Conservation (phyloP, 2,888 invertebrate genomes). For the Aquatica leii region DNA sequence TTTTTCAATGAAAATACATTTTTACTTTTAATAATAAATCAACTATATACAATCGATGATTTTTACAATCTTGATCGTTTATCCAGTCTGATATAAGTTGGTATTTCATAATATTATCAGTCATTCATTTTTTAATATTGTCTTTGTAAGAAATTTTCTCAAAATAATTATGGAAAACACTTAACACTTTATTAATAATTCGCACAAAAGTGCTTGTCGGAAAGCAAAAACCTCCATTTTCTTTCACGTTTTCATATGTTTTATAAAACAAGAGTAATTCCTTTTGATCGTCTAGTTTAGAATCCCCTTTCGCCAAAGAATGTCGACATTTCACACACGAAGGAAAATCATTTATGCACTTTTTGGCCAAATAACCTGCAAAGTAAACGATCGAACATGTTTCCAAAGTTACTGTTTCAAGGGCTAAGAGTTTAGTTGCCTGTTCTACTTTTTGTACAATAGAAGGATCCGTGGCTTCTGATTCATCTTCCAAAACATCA, state of each 20-base stretch:
- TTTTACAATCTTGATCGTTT: not conserved
- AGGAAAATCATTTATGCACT: too few species aligned
- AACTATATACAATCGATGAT: too few species aligned
- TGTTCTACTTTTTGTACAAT: not conserved
- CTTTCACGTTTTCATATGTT: not conserved
- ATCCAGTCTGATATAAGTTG: too few species aligned
- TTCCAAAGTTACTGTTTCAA: conserved; percentile 5
- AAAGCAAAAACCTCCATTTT: not conserved
- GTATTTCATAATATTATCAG: not conserved
- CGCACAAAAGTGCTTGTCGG: not conserved
- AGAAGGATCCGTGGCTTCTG: not conserved
- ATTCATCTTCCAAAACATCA: not conserved
- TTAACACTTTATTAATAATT: not conserved
- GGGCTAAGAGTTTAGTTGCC: too few species aligned
- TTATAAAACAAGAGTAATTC: too few species aligned
- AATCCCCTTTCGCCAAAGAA: too few species aligned
- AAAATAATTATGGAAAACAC: not conserved
- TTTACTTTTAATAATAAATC: not conserved
- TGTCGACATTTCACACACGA: too few species aligned
- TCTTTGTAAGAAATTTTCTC: not conserved
- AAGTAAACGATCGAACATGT: not conserved
- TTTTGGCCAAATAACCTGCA: too few species aligned
- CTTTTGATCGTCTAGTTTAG: too few species aligned
- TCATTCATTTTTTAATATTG: conserved; percentile 1
- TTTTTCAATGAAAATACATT: conserved; percentile 3